Percentiles rank a stretch among this genome's conserved stretches.
Conservation (phyloP, 1,140 invertebrate genomes). For the Lordiphosa stackelbergi region DNA sequence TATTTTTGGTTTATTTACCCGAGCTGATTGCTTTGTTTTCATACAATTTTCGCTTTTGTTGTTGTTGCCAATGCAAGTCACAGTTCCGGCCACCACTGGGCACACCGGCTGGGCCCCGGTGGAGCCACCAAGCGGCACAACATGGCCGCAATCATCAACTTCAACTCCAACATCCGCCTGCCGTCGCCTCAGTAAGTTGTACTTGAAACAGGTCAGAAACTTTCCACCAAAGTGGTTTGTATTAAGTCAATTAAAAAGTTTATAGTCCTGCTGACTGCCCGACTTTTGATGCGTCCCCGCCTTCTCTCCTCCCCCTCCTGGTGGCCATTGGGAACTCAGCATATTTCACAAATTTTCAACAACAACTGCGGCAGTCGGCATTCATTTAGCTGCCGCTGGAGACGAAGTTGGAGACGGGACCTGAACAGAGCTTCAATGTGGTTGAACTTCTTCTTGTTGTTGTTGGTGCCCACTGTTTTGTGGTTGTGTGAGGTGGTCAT, state of each 20-base stretch:
- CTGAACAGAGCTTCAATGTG: slow-evolving; percentile 6
- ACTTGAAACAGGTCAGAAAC: slow-evolving; percentile 73
- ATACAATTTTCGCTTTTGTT: slow-evolving; percentile 61
- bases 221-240: slow-evolving; percentile 74
- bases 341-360: slow-evolving; percentile 64
- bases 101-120: slow-evolving; percentile 8
- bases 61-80: slow-evolving; percentile 65
- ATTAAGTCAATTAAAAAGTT: slow-evolving; percentile 76
- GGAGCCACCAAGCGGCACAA: slow-evolving; percentile 40
- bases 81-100: slow-evolving; percentile 39
- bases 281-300: slow-evolving; percentile 56
- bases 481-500: slow-evolving; percentile 13
- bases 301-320: background rate
- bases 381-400: slow-evolving; percentile 38
- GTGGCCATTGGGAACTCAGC: slow-evolving; percentile 38
- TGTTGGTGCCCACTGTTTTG: slow-evolving; percentile 45
- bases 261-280: slow-evolving; percentile 71
- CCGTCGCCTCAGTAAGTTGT: slow-evolving; percentile 48
- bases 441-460: slow-evolving; percentile 14
- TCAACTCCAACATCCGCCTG: slow-evolving; percentile 27
- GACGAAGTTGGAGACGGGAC: slow-evolving; percentile 11
- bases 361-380: slow-evolving; percentile 26
- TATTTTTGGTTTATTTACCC: slow-evolving; percentile 74
- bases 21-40: slow-evolving; percentile 72
- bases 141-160: slow-evolving; percentile 72